These are phyloP conservation scores for Mycalesis mineus DNA, from an alignment of 2,888 invertebrate species.

Conservation along the genomic window DNA sequence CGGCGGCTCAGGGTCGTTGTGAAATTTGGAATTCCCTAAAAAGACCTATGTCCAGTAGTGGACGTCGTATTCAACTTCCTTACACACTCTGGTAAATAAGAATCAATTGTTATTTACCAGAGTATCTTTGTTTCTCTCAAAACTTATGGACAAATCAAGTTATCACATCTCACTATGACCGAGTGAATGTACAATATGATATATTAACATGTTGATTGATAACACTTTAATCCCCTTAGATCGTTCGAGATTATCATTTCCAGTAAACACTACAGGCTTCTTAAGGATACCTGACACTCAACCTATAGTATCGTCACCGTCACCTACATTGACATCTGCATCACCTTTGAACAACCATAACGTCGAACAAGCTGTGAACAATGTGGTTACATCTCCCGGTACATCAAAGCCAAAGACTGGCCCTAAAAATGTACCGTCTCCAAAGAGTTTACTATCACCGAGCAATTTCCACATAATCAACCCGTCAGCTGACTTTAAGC, in stretches of 20 bases:
- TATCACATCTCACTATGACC: no score
- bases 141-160: no score
- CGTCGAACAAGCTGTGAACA: constrained; percentile 41
- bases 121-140: no score
- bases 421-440: constrained; percentile 34
- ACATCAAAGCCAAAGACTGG: constrained; percentile 45
- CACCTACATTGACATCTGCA: constrained; percentile 42
- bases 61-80: no score
- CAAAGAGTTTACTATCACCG: constrained; percentile 43
- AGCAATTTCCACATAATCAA: constrained; percentile 56
- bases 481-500: constrained; percentile 62
- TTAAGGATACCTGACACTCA: constrained; percentile 38
- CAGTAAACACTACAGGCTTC: constrained; percentile 34
- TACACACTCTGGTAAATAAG: no score
- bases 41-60: no score
- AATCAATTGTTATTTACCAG: no score
- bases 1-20: no score
- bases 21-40: no score
- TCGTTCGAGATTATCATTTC: constrained; percentile 45
- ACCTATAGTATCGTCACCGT: constrained; percentile 51
- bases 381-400: constrained; percentile 41
- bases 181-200: no score
- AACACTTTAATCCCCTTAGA: constrained; percentile 40
- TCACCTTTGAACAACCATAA: constrained; percentile 38
- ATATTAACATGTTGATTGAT: neutral